A percentile compares a stretch with the other conserved stretches of the same genome.
Evolutionary conservation across 2,888 invertebrate genomes (phyloP).

Genomic region (Plebejus anna): DNA sequence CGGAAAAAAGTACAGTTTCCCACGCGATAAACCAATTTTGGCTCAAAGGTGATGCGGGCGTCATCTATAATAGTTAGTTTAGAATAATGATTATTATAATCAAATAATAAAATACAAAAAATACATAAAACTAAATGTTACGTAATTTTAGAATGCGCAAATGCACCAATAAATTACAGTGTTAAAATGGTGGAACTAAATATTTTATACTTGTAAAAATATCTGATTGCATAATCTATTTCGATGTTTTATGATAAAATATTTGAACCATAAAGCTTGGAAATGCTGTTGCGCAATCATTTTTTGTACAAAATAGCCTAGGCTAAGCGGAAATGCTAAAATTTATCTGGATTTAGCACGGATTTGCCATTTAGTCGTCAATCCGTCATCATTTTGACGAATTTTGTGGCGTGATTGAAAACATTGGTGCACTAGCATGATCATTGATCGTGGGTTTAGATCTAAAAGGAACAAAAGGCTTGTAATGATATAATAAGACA

Average conservation of each 20-base stretch:
- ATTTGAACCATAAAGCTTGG: not conserved
- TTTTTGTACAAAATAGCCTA: not conserved
- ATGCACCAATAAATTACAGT: not conserved
- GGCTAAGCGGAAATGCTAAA: constrained; percentile 8
- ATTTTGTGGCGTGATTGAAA: too few relatives aligned
- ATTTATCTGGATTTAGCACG: not conserved
- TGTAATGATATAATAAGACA: too few relatives aligned
- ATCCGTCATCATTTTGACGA: not conserved
- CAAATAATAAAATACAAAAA: too few relatives aligned
- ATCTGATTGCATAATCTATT: not conserved
- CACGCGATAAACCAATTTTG: too few relatives aligned
- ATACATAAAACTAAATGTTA: not conserved
- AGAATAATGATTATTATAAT: too few relatives aligned
- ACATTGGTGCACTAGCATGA: too few relatives aligned
- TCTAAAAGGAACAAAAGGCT: too few relatives aligned
- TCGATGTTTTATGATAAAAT: not conserved
- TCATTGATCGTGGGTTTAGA: too few relatives aligned
- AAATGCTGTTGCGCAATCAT: not conserved
- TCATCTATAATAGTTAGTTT: too few relatives aligned
- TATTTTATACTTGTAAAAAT: not conserved
- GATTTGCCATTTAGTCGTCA: not conserved
- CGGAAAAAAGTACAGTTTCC: too few relatives aligned
- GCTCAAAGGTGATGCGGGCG: too few relatives aligned
- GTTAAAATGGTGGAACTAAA: not conserved
- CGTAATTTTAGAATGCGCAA: not conserved